These are phyloP conservation scores for Spheniscus humboldti DNA, from an alignment of 2,797 vertebrate species.

Conservation along the genomic window DNA sequence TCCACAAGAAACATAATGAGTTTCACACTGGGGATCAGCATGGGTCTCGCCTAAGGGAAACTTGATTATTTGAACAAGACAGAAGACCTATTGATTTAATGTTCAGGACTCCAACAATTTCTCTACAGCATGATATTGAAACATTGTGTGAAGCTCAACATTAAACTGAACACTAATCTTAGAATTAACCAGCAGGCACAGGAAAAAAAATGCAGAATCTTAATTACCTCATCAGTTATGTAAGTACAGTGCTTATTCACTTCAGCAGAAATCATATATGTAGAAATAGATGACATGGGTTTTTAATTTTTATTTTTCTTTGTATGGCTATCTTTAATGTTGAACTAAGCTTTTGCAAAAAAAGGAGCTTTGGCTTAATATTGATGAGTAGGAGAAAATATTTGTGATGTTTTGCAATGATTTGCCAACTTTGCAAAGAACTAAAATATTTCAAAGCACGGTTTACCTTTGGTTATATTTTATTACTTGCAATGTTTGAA, in stretches of 20 bases:
- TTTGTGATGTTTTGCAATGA: background rate
- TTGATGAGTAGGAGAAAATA: background rate
- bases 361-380: background rate
- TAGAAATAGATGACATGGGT: background rate
- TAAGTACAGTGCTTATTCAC: background rate
- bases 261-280: background rate
- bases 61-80: conserved; percentile 19
- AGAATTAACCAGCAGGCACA: conserved; percentile 20
- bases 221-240: background rate
- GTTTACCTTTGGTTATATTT: background rate
- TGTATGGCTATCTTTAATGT: background rate
- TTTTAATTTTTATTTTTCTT: background rate
- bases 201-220: background rate
- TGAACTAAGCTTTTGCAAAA: background rate
- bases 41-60: conserved; percentile 19
- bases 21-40: background rate
- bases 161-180: conserved; percentile 33
- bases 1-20: conserved; percentile 6
- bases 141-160: background rate
- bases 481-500: background rate
- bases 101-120: background rate
- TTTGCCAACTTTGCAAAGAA: background rate
- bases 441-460: background rate
- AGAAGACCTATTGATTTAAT: conserved; percentile 33
- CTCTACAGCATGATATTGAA: background rate